Base-by-base conservation (phyloP, 2,113 vertebrate species). In the Phycodurus eques region DNA sequence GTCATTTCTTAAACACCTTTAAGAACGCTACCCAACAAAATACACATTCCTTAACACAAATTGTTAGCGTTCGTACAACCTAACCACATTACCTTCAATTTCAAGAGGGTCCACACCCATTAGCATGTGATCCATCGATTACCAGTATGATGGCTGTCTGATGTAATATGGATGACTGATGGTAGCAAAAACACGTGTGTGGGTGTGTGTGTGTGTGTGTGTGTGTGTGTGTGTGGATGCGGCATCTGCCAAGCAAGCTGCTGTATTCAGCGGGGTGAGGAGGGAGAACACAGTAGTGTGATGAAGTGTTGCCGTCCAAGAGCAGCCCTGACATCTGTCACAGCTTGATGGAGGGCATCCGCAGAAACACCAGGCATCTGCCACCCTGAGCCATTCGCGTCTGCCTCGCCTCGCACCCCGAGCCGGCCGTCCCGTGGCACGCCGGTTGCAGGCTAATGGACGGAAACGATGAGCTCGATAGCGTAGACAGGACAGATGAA, bases 261-360 rank as follows among this genome's bases (percentile, higher is more conserved):
- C 73, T 83, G 83, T 78, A 87, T 76, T 74, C 88, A 81, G 81
- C 54, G 77, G 86, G 85, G 81, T 81, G 88, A 82, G 75, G 71
- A 70, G 73, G 47, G 66, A 82, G 89, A 88, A 89, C 87, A 88
- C 87, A 80, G 85, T 87, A 73, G 85, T 56, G 76, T 93, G 90
- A 92, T 91, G 79, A 87, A 93, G 88, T 90, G 88, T 84, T 87
- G 87, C 89, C 87, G 67, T 92, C 92, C 91, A 89, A 89, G 80
- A 92, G 85, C 85, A 91, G 89, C 89, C 79, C 87, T 92, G 92
- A 92, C 91, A 92, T 93, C 93, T 94, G 93, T 93, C 92, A 93
- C 81, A 75, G 73, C 84, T 80, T 90, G 88, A 92, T 91, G 89
- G 92, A 93, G 92, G 91, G 90, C 89, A 89, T 85, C 88, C 79